phyloP scores from a whole-genome alignment of 2,113 vertebrate genomes.

The Sciurus niger region DNA sequence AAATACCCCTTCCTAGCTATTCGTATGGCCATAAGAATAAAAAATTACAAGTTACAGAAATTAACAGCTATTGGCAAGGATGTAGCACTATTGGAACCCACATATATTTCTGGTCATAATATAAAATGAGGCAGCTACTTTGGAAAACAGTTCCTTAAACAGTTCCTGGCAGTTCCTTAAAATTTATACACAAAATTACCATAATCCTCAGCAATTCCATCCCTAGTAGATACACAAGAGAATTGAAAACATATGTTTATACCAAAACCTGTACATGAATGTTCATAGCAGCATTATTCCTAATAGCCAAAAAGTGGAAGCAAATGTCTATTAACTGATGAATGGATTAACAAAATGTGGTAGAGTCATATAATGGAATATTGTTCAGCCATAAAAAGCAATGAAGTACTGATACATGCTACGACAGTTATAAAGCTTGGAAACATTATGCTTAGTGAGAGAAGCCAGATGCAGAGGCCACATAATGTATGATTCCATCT shows the following conservation, averaged over 20 bases:
- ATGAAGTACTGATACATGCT: background rate
- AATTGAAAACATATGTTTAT: background rate
- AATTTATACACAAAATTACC: background rate
- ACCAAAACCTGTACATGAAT: background rate
- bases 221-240: background rate
- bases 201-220: background rate
- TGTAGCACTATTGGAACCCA: background rate
- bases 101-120: background rate
- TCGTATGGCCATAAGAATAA: background rate
- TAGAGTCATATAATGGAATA: background rate
- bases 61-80: background rate
- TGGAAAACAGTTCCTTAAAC: conserved; percentile 1
- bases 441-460: background rate
- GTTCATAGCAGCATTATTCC: background rate
- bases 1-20: background rate
- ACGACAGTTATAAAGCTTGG: background rate
- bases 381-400: background rate
- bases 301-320: background rate
- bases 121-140: background rate
- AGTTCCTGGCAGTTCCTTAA: background rate
- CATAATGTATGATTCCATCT: background rate
- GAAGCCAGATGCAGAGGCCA: background rate
- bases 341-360: background rate
- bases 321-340: background rate
- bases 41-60: background rate